phyloP scores from a whole-genome alignment of 2,888 invertebrate species.

The Cantharis rufa region DNA sequence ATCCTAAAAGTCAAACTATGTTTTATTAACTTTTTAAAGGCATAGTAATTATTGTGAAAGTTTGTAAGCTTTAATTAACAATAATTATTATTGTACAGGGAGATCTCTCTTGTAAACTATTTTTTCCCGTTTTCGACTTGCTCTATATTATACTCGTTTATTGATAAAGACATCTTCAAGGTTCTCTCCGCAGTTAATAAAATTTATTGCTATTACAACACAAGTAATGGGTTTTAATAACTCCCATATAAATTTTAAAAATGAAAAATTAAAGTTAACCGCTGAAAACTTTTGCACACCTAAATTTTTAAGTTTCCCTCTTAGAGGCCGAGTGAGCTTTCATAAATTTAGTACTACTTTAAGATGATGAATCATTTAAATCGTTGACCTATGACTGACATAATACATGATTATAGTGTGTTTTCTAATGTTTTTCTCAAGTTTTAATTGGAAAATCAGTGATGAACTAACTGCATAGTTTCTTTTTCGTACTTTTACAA shows the following conservation, averaged over 20 bases:
- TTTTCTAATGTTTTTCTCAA: background rate
- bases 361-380: background rate
- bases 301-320: background rate
- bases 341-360: background rate
- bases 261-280: background rate
- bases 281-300: background rate
- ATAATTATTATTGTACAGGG: background rate
- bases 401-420: too few species aligned
- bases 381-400: background rate
- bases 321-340: background rate
- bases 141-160: background rate
- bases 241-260: background rate
- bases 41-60: background rate
- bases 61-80: background rate
- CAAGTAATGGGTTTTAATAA: background rate
- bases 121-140: background rate
- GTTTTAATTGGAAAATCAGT: background rate
- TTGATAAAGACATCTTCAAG: background rate
- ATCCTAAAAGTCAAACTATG: background rate
- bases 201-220: background rate
- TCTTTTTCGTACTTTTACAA: too few species aligned
- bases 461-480: too few species aligned
- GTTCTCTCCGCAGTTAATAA: background rate
- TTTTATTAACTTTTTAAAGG: background rate
- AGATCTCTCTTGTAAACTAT: background rate